Conservation (phyloP, 2,113 vertebrate species). For the Archocentrus centrarchus region DNA sequence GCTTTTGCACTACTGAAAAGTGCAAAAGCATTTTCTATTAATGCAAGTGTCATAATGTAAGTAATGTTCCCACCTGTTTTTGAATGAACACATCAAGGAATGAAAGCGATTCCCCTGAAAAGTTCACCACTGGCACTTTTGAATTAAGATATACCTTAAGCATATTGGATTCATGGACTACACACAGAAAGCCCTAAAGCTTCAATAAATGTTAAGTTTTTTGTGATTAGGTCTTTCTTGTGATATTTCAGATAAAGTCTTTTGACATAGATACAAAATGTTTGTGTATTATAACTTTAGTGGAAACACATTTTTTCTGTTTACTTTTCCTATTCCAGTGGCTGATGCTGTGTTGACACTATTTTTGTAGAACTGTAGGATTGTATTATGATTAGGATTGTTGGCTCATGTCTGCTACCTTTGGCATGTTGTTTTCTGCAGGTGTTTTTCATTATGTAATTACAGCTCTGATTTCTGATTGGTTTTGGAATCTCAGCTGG, state of each 20-base stretch:
- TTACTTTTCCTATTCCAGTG: neutral
- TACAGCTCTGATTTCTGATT: constrained; percentile 2
- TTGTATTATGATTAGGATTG: neutral
- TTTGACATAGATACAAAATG: neutral
- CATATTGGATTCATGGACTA: accelerated
- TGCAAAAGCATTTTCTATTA: too few relatives aligned
- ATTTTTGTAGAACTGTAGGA: neutral
- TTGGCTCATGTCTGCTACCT: neutral
- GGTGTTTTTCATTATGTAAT: neutral
- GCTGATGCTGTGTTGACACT: neutral
- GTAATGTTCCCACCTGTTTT: too few relatives aligned
- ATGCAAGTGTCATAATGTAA: too few relatives aligned
- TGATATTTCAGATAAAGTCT: neutral
- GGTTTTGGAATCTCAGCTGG: neutral
- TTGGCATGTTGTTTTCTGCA: neutral
- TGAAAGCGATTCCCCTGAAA: too few relatives aligned
- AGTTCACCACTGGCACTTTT: too few relatives aligned
- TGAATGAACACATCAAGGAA: too few relatives aligned
- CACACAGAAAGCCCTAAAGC: neutral
- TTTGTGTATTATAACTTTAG: neutral
- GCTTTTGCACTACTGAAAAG: too few relatives aligned
- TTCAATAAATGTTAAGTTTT: neutral
- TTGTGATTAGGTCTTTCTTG: neutral
- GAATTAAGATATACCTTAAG: neutral
- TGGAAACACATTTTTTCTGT: neutral